Percentiles rank a stretch among this genome's conserved stretches.
phyloP scores from a whole-genome alignment of 2,888 invertebrate genomes.

The Luffia ferchaultella region DNA sequence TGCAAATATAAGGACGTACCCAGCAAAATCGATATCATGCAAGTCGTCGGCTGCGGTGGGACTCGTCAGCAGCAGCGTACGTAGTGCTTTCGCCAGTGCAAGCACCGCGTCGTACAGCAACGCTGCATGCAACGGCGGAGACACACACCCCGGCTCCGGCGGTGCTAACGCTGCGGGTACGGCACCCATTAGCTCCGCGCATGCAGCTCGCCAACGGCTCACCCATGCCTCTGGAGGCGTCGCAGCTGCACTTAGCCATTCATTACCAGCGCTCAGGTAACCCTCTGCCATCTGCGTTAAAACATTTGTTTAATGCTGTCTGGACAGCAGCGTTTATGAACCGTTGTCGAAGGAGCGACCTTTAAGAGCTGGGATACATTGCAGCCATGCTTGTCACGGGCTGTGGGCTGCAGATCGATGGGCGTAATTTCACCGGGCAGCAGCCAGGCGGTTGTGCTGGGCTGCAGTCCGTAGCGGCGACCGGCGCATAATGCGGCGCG shows the following conservation, averaged over 20 bases:
- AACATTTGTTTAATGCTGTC: too few species aligned
- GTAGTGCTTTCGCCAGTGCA: slow-evolving; percentile 17
- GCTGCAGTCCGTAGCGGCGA: slow-evolving; percentile 72
- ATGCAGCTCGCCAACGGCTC: not conserved
- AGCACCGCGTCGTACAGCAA: slow-evolving; percentile 39
- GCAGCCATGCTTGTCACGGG: slow-evolving; percentile 69
- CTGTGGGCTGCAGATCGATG: slow-evolving; percentile 69
- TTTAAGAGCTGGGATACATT: slow-evolving; percentile 27
- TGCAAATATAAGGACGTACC: too few species aligned
- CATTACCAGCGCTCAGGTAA: slow-evolving; percentile 29
- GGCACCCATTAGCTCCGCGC: not conserved
- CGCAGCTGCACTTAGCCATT: slow-evolving; percentile 21
- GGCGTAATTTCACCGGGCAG: slow-evolving; percentile 76
- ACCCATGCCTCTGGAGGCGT: not conserved
- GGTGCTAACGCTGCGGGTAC: not conserved
- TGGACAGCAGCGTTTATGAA: not conserved
- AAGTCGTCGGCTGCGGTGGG: slow-evolving; percentile 30
- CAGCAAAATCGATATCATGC: slow-evolving; percentile 26
- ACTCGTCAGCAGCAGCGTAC: slow-evolving; percentile 44
- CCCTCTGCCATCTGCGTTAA: slow-evolving; percentile 20
- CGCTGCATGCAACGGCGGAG: slow-evolving; percentile 29
- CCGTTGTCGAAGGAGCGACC: not conserved
- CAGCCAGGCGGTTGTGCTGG: slow-evolving; percentile 85
- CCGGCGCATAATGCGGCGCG: slow-evolving; percentile 86
- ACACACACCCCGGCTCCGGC: not conserved